Evolutionary conservation across 2,797 vertebrate genomes (phyloP).

Genomic region (Avahi laniger): DNA sequence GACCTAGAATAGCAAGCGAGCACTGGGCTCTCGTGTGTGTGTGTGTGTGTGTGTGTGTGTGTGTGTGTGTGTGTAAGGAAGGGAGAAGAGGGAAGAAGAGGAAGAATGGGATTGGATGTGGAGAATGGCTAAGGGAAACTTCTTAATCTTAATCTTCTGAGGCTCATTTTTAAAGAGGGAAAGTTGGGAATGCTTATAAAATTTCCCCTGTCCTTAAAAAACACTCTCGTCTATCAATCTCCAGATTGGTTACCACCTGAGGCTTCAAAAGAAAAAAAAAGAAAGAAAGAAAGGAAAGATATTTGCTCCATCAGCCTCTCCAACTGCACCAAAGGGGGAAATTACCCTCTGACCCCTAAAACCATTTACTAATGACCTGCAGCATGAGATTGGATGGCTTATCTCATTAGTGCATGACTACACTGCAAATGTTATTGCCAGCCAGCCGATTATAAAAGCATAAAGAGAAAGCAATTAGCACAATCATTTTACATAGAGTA

Average conservation of each 20-base stretch:
- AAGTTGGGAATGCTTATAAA: background rate
- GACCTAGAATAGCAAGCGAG: background rate
- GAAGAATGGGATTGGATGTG: background rate
- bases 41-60: background rate
- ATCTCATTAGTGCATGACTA: constrained; percentile 78
- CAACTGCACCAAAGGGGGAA: constrained; percentile 39
- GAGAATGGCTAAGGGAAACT: background rate
- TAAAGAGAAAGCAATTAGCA: constrained; percentile 82
- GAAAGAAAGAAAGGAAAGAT: background rate
- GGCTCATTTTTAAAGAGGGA: background rate
- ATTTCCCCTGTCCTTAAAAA: background rate
- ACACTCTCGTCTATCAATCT: background rate
- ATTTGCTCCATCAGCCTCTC: background rate
- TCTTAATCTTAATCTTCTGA: background rate
- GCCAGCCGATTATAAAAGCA: constrained; percentile 77
- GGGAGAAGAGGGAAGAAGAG: background rate
- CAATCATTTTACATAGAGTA: constrained; percentile 78
- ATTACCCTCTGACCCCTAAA: constrained; percentile 69
- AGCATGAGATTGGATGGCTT: constrained; percentile 69
- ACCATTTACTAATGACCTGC: constrained; percentile 72
- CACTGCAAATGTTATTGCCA: constrained; percentile 76
- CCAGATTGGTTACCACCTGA: constrained; percentile 21
- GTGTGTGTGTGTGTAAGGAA: background rate
- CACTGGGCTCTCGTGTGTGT: no score
- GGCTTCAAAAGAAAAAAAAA: background rate